Evolutionary conservation across 53 echinoderm and acorn worm species (phyloP), one percentile per base, ranked within the genome.

Genomic region (Hippasteria phrygiana): DNA sequence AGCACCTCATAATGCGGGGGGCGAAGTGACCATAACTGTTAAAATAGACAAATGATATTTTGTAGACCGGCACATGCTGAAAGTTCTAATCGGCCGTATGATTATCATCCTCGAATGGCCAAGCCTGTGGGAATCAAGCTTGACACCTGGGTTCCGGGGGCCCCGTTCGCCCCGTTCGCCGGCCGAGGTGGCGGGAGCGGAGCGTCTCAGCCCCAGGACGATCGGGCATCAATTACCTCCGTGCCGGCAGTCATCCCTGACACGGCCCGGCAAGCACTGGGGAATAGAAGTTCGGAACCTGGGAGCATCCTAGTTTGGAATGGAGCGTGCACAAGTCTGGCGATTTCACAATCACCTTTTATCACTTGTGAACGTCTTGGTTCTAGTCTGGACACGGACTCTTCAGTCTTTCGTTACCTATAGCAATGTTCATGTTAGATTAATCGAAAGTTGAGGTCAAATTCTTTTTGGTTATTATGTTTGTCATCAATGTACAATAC

Each of bases 51-150:
- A 20, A 29, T 43, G 28, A 50, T 76, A 32, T 48, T 76, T 28
- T 33, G 14, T 76, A 18, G 32, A 8, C 32, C 50, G 54, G 14
- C 32, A 76, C 20, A 55, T 24, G 20, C 22, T 59, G 59, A 59
- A n/a, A 67, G 56, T 39, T 51, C 51, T 71, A 85, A 43, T 48
- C 85, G 50, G 85, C 34, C 71, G 54, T 85, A 53, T 70, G 85
- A 85, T 67, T 22, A 43, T 71, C 31, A 20, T 24, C 24, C 55
- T 38, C 39, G 8, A 11, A 1, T 50, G 54, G 51, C 69, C 70
- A 5, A 6, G 67, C 70, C 47, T 22, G 8, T 17, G 40, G 48
- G 29, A 75, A 50, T 66, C 32, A 36, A 64, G 18, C 33, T 82
- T 82, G 66, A 82, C 82, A 82, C 82, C 82, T 63, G 56, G 20